Evolutionary conservation across 1,140 invertebrate genomes (phyloP).

Genomic region (Wasmannia auropunctata): DNA sequence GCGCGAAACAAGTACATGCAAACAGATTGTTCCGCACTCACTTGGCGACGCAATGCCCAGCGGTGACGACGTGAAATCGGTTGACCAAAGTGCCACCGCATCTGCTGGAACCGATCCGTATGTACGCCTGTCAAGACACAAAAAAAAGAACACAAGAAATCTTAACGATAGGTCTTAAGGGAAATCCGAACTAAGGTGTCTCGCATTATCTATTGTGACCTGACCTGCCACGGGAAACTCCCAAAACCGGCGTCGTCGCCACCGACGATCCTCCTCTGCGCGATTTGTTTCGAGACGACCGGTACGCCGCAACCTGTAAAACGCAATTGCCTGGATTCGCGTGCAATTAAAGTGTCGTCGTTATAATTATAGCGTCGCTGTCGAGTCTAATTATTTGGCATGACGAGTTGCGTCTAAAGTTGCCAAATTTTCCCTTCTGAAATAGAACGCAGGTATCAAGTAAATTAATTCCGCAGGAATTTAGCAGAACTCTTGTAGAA

Average conservation of each 20-base stretch:
- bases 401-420: not conserved
- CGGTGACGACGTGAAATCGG: slow-evolving; percentile 96
- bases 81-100: slow-evolving; percentile 98
- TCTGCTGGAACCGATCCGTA: slow-evolving; percentile 94
- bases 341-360: not conserved
- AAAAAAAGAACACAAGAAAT: slow-evolving; percentile 35
- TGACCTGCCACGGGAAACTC: slow-evolving; percentile 96
- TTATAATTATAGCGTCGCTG: slow-evolving; percentile 19
- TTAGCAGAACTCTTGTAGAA: not conserved
- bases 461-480: not conserved
- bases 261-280: slow-evolving; percentile 95
- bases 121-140: slow-evolving; percentile 91
- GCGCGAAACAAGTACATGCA: not conserved
- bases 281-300: slow-evolving; percentile 91
- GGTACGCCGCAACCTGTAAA: slow-evolving; percentile 94
- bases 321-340: slow-evolving; percentile 44
- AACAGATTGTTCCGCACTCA: slow-evolving; percentile 77
- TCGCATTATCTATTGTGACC: slow-evolving; percentile 33
- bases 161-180: not conserved
- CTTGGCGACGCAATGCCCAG: slow-evolving; percentile 97
- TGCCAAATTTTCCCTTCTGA: slow-evolving; percentile 34
- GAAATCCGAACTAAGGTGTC: not conserved
- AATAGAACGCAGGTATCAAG: not conserved
- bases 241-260: slow-evolving; percentile 97
- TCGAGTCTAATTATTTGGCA: slow-evolving; percentile 28